Evolutionary conservation across 2,888 invertebrate species (phyloP).

Genomic region (Nezara viridula): DNA sequence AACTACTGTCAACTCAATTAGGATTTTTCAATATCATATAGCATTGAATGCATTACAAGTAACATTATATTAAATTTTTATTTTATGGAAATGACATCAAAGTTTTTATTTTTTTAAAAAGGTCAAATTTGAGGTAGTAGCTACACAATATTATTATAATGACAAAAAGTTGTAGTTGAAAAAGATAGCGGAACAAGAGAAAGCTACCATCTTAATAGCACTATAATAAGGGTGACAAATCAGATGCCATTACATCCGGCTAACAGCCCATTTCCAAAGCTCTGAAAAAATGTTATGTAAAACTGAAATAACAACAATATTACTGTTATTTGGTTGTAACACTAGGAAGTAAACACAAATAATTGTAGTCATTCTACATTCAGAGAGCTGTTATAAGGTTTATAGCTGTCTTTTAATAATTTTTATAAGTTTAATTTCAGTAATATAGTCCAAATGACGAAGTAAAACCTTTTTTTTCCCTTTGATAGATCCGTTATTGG

Average conservation of each 20-base stretch:
- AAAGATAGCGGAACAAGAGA: conserved; percentile 13
- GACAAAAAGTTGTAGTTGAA: background rate
- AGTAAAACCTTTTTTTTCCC: too few relatives aligned
- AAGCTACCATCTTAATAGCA: background rate
- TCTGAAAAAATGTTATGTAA: conserved; percentile 8
- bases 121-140: background rate
- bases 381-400: background rate
- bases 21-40: too few relatives aligned
- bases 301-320: background rate
- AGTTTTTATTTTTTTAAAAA: background rate
- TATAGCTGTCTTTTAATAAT: background rate
- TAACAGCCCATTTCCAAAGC: conserved; percentile 18
- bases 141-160: background rate
- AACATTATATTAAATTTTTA: background rate
- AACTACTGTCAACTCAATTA: too few relatives aligned
- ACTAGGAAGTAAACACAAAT: conserved; percentile 6
- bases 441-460: background rate
- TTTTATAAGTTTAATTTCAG: background rate
- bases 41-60: background rate
- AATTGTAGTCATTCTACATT: background rate
- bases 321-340: background rate
- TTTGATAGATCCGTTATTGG: too few relatives aligned
- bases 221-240: conserved; percentile 13
- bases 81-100: background rate
- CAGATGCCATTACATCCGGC: background rate